Conservation (phyloP, 1,140 invertebrate genomes). For the Dreissena rostriformis region DNA sequence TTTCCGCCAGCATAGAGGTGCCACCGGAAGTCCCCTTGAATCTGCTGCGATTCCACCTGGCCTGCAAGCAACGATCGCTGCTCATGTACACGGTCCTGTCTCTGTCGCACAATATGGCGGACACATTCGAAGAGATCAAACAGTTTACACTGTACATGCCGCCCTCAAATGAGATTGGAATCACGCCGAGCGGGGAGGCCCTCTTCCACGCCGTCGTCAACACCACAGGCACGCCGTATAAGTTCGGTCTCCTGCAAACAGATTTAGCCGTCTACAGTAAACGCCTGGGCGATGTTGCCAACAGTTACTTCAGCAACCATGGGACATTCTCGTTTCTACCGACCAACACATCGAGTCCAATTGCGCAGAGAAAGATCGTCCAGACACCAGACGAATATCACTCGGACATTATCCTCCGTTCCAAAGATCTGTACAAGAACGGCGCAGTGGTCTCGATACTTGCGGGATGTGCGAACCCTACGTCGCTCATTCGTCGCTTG, state of each 20-base stretch:
- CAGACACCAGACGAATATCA: conserved; percentile 2
- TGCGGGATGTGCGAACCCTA: conserved; percentile 19
- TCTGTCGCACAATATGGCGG: not conserved
- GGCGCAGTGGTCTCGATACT: conserved; percentile 15
- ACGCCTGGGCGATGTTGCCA: not conserved
- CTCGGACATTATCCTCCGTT: conserved; percentile 3
- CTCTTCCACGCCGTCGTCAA: conserved; percentile 29
- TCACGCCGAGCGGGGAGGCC: conserved; percentile 26
- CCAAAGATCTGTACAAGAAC: not conserved
- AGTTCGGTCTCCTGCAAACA: conserved; percentile 32
- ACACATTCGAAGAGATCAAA: not conserved
- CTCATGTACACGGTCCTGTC: conserved; percentile 2
- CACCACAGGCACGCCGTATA: conserved; percentile 26
- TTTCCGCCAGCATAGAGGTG: conserved; percentile 1
- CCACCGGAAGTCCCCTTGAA: conserved; percentile 2
- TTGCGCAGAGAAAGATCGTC: not conserved
- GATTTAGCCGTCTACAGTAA: conserved; percentile 8
- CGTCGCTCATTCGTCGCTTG: conserved; percentile 1
- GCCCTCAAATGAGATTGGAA: conserved; percentile 23
- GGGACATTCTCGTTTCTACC: conserved; percentile 36
- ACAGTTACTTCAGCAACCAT: not conserved
- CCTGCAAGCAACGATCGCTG: conserved; percentile 28
- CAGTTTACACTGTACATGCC: conserved; percentile 29
- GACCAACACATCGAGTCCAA: not conserved
- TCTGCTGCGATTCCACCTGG: not conserved